Evolutionary conservation across 1,140 invertebrate genomes (phyloP).

Genomic region (Sitophilus oryzae): DNA sequence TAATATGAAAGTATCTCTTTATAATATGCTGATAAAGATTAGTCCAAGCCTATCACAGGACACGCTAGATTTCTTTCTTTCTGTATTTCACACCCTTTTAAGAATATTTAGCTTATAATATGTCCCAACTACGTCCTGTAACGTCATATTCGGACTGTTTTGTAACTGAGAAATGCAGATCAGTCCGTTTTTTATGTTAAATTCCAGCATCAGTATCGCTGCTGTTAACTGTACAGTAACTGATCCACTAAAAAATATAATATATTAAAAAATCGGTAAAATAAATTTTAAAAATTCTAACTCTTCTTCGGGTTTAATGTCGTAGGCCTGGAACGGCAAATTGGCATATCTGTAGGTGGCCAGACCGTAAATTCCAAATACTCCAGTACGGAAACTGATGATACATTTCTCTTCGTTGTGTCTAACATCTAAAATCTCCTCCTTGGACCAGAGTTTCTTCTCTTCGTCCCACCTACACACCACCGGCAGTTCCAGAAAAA

Average conservation of each 20-base stretch:
- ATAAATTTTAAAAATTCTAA: constrained; percentile 14
- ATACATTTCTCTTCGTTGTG: constrained; percentile 78
- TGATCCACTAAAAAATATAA: constrained; percentile 44
- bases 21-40: too few species aligned
- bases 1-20: too few species aligned
- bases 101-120: constrained; percentile 51
- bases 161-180: constrained; percentile 53
- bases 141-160: constrained; percentile 50
- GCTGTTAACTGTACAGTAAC: constrained; percentile 59
- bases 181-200: constrained; percentile 55
- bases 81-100: constrained; percentile 46
- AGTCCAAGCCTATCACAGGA: too few species aligned
- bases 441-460: constrained; percentile 60
- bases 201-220: constrained; percentile 63
- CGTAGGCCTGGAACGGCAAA: constrained; percentile 80
- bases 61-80: too few species aligned
- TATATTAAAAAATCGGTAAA: constrained; percentile 2
- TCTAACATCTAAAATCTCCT: constrained; percentile 72
- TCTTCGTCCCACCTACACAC: constrained; percentile 69
- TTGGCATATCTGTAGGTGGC: constrained; percentile 69
- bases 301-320: constrained; percentile 65
- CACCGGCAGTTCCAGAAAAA: constrained; percentile 78
- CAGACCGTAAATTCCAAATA: constrained; percentile 69
- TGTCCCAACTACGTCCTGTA: constrained; percentile 51
- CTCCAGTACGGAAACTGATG: constrained; percentile 66